Evolutionary conservation across 2,797 vertebrate species (phyloP), one percentile per base, ranked within the genome.

Genomic region (Poecilia gillii): DNA sequence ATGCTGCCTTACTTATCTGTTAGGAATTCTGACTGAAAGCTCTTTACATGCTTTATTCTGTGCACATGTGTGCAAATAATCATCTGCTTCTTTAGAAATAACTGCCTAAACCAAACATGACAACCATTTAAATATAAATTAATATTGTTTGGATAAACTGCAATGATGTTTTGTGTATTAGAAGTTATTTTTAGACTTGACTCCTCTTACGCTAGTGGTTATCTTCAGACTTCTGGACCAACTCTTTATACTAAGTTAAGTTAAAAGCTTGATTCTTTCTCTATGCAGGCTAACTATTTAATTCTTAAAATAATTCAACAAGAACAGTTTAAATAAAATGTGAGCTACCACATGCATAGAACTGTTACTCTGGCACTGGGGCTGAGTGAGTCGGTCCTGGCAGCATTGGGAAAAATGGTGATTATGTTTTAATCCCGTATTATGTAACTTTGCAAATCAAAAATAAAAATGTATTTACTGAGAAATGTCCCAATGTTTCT

Each of bases 401-500:
- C 41, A 46, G 55, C n/a, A 66, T 14, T 8, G 0, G 47, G 2
- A 33, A 73, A 73, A 68, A 62, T 41, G 45, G 62, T 68, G 66
- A 83, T 86, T 78, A 49, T 43, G 12, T 83, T 85, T 78, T 39
- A 84, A 49, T 77, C 74, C 55, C 3, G 1, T 13, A 62, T 84
- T 85, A 78, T 79, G 39, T 74, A 81, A 88, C 47, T 76, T 74
- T 76, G 36, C 23, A 66, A 83, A 70, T 81, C 43, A 76, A 85
- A 62, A 75, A 49, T 31, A 3, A 47, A 33, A 75, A 28, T 75
- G 46, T 70, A 31, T 79, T 25, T 68, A 18, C 72, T 80, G 23
- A 85, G 70, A 87, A 62, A 78, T 75, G 70, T 66, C 78, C 55
- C 74, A 77, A 59, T 84, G 41, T 80, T 86, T 81, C 74, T 70